Evolutionary conservation across 1,140 invertebrate species (phyloP), one percentile per base, ranked within the genome.

Genomic region (Hylaeus anthracinus): DNA sequence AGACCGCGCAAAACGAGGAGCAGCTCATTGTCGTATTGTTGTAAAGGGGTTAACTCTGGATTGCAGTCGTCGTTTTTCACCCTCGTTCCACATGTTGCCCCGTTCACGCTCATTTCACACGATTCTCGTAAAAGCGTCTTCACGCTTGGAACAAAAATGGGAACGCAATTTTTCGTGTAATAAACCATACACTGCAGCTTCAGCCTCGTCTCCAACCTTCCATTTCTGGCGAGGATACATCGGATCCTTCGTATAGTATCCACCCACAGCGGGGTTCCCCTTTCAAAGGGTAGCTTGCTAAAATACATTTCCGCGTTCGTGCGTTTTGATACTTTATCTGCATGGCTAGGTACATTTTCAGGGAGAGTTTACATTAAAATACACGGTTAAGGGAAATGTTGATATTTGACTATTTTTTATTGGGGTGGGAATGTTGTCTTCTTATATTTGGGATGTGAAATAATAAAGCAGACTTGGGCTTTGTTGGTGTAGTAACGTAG

Each of bases 161-260:
- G 66, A 55, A 71, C 48, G 67, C 45, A 71, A 63, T 78, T 72
- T 78, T 78, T 78, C 48, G 61, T n/a, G 67, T 70, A 72, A 55
- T 63, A 45, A 71, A 78, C 53, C 41, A 71, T 39, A 48, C 65
- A 26, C 48, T 65, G 51, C 65, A 37, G 8, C 45, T 51, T 70
- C 58, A 15, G 39, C 10, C 43, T 5, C 0, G 55, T 61, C 41
- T 70, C 51, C 56, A 51, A 43, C 14, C 26, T 48, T 67, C 55
- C 39, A 26, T 48, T 60, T 37, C 26, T 10, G 3, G 55, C 5
- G 9, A 60, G 6, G 65, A 53, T 26, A 12, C 37, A 48, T 70
- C 3, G 51, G 4, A 4, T 15, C 14, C 41, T 45, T n/a, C 15
- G 12, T 10, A 55, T 55, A 63, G 2, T 10, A 55, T 55, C 41